Percentiles rank a stretch among this genome's conserved stretches.
Evolutionary conservation across 1,140 invertebrate species (phyloP).

Genomic region (Capitella teleta): DNA sequence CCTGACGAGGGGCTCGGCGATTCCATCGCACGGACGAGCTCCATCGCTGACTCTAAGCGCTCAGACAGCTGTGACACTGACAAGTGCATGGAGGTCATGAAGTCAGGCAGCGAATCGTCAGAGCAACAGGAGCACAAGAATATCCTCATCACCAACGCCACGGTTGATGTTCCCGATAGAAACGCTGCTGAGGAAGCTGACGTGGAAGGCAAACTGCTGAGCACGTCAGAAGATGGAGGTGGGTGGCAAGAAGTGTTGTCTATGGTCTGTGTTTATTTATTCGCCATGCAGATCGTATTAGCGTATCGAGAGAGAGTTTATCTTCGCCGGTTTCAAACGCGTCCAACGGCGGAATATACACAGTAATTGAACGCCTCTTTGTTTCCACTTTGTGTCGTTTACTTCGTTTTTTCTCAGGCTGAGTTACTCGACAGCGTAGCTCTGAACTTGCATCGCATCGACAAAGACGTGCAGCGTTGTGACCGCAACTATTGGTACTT

Average conservation of each 20-base stretch:
- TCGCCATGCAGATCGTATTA: slow-evolving; percentile 18
- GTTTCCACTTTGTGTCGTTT: background rate
- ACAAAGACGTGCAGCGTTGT: slow-evolving; percentile 91
- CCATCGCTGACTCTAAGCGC: slow-evolving; percentile 6
- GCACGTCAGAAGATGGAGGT: slow-evolving; percentile 1
- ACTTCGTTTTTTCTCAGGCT: slow-evolving; percentile 17
- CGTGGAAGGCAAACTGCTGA: background rate
- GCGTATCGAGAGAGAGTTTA: slow-evolving; percentile 36
- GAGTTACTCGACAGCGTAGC: slow-evolving; percentile 77
- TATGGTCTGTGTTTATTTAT: background rate
- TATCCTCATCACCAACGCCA: slow-evolving; percentile 4
- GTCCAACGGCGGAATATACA: slow-evolving; percentile 70
- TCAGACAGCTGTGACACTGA: slow-evolving; percentile 7
- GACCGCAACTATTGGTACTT: slow-evolving; percentile 90
- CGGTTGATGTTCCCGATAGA: slow-evolving; percentile 4
- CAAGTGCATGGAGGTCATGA: background rate
- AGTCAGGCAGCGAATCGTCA: slow-evolving; percentile 2
- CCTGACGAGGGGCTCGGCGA: slow-evolving; percentile 7
- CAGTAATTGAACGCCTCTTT: slow-evolving; percentile 46
- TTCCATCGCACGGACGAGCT: slow-evolving; percentile 2
- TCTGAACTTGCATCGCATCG: slow-evolving; percentile 82
- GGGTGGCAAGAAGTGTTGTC: background rate
- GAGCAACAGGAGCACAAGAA: background rate
- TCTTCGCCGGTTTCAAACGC: slow-evolving; percentile 32
- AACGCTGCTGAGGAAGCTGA: background rate